Base-by-base conservation (phyloP, 2,888 invertebrate genomes). In the Thyatira batis region DNA sequence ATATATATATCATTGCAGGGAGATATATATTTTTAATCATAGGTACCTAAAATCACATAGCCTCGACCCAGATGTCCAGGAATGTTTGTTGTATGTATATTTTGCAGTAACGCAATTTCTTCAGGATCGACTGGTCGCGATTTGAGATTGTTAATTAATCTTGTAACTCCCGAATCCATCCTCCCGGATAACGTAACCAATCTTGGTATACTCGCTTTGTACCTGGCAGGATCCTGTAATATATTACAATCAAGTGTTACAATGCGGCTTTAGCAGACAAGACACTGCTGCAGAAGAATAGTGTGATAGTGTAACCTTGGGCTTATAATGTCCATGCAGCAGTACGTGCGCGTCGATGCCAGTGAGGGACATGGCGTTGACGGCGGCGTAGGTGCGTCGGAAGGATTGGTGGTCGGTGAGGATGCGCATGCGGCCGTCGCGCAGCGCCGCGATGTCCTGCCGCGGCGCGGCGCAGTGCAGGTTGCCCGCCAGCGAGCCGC, bases 401-500 rank as follows among this genome's bases (percentile, higher is more conserved):
- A 94, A 94, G 0, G 69, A 87, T 58, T 72, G 92, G 83, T 80
- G 86, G 58, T 91, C 94, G 0, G 92, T 89, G 1, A 96, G 92
- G 8, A 96, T 92, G 67, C 87, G 69, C 20, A 93, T 76, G 45
- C 87, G 81, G 0, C 93, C 93, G 1, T 92, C 89, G 8, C 80
- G 78, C 17, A 94, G 66, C 21, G 92, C 91, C 30, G 84, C 82
- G 0, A 93, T 65, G 43, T 89, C 91, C 13, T 82, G 76, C 8
- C 92, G 85, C 0, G 96, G 94, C 0, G 76, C 80, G 0, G 92
- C 85, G 76, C 89, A 95, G 76, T 96, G 94, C 11, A 96, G 86
- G 80, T 96, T 96, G 0, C 94, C 94, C 0, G 96, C 95, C 50
- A 96, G 90, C 8, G 85, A 65, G 0, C 94, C 94, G 28, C 88